These are phyloP conservation scores for Alitta virens DNA, from an alignment of 2,888 invertebrate genomes.

Conservation along the genomic window DNA sequence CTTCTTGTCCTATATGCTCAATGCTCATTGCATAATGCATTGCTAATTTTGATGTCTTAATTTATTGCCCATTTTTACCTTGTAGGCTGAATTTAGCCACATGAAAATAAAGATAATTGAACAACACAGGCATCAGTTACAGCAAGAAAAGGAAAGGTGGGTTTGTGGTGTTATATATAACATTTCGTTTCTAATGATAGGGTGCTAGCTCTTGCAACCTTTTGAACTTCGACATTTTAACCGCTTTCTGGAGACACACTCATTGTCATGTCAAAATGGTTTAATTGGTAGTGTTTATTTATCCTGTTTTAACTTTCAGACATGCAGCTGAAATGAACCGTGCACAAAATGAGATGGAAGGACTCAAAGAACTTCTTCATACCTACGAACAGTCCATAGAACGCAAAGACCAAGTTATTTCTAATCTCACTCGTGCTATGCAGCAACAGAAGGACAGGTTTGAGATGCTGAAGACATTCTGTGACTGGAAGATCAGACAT, in stretches of 20 bases:
- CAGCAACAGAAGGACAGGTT: slow-evolving; percentile 50
- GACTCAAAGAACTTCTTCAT: slow-evolving; percentile 47
- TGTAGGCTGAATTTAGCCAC: slow-evolving; percentile 49
- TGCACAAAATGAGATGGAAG: slow-evolving; percentile 44
- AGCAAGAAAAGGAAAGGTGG: slow-evolving; percentile 44
- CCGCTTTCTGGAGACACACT: too few relatives aligned
- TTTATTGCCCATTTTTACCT: neutral
- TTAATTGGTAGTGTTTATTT: too few relatives aligned
- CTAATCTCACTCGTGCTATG: slow-evolving; percentile 50
- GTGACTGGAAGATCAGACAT: slow-evolving; percentile 48
- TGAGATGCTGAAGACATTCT: slow-evolving; percentile 47
- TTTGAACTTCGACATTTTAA: too few relatives aligned
- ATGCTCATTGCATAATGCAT: neutral
- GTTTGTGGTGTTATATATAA: too few relatives aligned
- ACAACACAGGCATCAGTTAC: slow-evolving; percentile 34
- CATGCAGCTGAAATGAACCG: slow-evolving; percentile 40
- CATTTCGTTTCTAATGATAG: too few relatives aligned
- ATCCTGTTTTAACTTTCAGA: too few relatives aligned
- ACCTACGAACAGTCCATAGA: slow-evolving; percentile 52
- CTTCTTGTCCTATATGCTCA: neutral
- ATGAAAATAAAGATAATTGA: slow-evolving; percentile 46
- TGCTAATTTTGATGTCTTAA: neutral
- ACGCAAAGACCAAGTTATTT: slow-evolving; percentile 53
- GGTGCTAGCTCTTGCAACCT: too few relatives aligned
- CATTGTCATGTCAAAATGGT: too few relatives aligned